A percentile compares a stretch with the other conserved stretches of the same genome.
These are phyloP conservation scores for Hiodon tergisus DNA, from an alignment of 2,113 vertebrate species.

Conservation along the genomic window DNA sequence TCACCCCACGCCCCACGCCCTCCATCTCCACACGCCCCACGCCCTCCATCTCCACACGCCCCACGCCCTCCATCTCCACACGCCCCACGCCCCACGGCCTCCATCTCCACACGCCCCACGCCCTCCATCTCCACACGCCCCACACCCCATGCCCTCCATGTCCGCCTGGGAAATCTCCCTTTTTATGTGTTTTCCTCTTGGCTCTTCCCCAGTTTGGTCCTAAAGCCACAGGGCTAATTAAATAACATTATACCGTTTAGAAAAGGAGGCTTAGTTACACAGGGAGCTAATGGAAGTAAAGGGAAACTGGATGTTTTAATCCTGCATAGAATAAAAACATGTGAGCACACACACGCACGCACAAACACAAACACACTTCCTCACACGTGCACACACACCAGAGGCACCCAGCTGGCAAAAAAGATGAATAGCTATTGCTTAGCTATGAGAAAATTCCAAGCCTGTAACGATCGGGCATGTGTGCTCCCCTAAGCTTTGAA, in stretches of 20 bases:
- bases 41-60: too few species aligned
- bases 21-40: too few species aligned
- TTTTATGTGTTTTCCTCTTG: slow-evolving; percentile 17
- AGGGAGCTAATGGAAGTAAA: slow-evolving; percentile 38
- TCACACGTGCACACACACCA: background rate
- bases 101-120: too few species aligned
- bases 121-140: too few species aligned
- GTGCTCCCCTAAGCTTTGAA: slow-evolving; percentile 12
- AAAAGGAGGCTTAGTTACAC: slow-evolving; percentile 41
- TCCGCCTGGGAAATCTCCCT: background rate
- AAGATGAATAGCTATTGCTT: slow-evolving; percentile 27
- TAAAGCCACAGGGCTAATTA: slow-evolving; percentile 52
- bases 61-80: too few species aligned
- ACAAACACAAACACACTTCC: background rate
- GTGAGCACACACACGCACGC: background rate
- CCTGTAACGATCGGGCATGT: slow-evolving; percentile 18
- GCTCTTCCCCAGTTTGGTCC: slow-evolving; percentile 34
- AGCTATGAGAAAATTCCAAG: slow-evolving; percentile 24
- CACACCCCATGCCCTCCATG: too few species aligned
- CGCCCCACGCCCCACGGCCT: too few species aligned
- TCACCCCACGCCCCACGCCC: background rate
- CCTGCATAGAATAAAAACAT: slow-evolving; percentile 44
- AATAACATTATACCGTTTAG: slow-evolving; percentile 50
- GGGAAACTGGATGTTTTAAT: slow-evolving; percentile 56
- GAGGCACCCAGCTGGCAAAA: slow-evolving; percentile 14